phyloP scores from a whole-genome alignment of 2,797 vertebrate genomes.

The Gorsachius magnificus region DNA sequence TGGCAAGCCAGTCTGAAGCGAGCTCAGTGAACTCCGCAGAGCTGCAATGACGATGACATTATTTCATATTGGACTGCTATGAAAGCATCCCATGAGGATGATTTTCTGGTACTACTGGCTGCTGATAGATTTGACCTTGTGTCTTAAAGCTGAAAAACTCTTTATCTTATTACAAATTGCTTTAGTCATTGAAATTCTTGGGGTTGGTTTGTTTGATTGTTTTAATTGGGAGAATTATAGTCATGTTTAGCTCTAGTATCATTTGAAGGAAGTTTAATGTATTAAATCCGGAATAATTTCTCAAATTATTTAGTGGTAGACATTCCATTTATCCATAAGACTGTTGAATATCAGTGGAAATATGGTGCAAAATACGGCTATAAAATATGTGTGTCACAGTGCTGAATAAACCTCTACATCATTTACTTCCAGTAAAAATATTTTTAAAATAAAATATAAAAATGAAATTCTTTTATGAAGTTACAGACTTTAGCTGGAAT shows the following conservation, averaged over 20 bases:
- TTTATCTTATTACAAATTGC: neutral
- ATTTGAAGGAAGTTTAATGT: neutral
- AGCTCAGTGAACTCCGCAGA: neutral
- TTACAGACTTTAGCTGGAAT: constrained; percentile 35
- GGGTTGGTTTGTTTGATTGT: neutral
- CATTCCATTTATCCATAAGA: neutral
- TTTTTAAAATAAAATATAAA: constrained; percentile 49
- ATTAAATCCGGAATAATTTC: neutral
- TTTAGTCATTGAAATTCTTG: neutral
- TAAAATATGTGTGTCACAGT: neutral
- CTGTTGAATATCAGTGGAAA: neutral
- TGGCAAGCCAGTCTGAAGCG: neutral
- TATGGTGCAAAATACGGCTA: neutral
- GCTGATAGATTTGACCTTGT: neutral
- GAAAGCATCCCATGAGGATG: neutral
- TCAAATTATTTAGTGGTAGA: neutral
- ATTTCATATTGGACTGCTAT: neutral
- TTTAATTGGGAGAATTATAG: neutral
- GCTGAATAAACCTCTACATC: neutral
- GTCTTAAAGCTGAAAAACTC: neutral
- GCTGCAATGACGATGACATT: neutral
- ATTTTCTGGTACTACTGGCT: neutral
- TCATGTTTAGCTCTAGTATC: neutral
- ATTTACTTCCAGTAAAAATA: constrained; percentile 4
- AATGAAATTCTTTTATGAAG: constrained; percentile 30